Conservation (phyloP, 92 coral and sea anemone species). For the Bergia sp. region DNA sequence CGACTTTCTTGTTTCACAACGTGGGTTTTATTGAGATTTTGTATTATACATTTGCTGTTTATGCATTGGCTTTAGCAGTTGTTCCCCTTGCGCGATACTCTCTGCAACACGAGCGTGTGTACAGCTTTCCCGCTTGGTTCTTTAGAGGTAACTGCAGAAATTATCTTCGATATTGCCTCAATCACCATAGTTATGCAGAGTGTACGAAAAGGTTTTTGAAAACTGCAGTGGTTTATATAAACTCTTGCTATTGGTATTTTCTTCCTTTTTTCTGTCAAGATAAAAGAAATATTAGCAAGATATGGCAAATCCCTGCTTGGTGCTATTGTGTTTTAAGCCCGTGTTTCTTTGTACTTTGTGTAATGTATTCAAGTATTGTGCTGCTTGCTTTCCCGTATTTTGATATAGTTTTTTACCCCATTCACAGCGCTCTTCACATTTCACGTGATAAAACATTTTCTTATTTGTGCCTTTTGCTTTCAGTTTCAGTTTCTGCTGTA, state of each 20-base stretch:
- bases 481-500: not conserved
- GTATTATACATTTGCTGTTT: not conserved
- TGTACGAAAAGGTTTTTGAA: no score
- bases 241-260: no score
- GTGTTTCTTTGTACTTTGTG: not conserved
- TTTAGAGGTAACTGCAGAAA: no score
- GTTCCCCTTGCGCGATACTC: not conserved
- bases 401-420: not conserved
- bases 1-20: no score
- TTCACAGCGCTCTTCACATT: not conserved
- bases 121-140: no score
- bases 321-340: not conserved
- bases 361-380: not conserved
- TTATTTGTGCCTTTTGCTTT: not conserved
- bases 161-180: no score
- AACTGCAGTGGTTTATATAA: no score
- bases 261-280: constrained; percentile 19
- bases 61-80: not conserved
- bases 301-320: no score
- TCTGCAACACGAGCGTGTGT: no score
- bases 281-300: not conserved
- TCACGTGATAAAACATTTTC: not conserved
- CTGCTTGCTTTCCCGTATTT: not conserved
- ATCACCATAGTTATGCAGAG: not conserved
- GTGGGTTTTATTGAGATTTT: not conserved